A percentile compares a stretch with the other conserved stretches of the same genome.
phyloP scores from a whole-genome alignment of 2,113 vertebrate genomes.

The Oenanthe oenanthe region DNA sequence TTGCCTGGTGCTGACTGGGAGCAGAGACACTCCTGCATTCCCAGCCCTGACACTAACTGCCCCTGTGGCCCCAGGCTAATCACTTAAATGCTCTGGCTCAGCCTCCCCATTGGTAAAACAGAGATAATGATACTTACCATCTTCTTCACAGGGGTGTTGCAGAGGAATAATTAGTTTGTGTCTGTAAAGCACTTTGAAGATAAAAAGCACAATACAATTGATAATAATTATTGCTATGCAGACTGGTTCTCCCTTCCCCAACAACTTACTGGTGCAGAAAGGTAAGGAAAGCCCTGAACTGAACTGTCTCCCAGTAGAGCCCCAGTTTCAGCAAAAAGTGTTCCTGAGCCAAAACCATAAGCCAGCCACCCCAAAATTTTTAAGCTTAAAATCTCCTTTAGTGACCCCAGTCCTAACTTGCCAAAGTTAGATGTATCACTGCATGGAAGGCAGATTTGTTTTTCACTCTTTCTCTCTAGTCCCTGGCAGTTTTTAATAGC shows the following conservation, averaged over 20 bases:
- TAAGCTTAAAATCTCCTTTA: background rate
- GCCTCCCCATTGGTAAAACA: constrained; percentile 62
- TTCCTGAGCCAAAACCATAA: background rate
- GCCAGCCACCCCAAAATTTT: background rate
- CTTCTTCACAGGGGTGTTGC: constrained; percentile 64
- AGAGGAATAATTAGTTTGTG: constrained; percentile 71
- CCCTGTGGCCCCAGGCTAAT: constrained; percentile 37
- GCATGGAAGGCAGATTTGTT: constrained; percentile 31
- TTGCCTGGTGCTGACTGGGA: constrained; percentile 64
- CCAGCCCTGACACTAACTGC: constrained; percentile 35
- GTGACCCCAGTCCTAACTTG: constrained; percentile 1
- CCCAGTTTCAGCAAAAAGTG: background rate
- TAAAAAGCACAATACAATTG: constrained; percentile 71
- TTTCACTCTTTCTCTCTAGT: constrained; percentile 33
- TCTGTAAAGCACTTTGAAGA: constrained; percentile 72
- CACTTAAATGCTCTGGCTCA: constrained; percentile 63
- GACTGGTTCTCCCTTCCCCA: constrained; percentile 44
- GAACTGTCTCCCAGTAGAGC: background rate
- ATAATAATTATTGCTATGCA: constrained; percentile 69
- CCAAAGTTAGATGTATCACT: background rate
- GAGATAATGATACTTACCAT: constrained; percentile 71
- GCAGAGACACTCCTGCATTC: constrained; percentile 63
- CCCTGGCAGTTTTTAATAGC: constrained; percentile 48
- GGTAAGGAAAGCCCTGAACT: constrained; percentile 13
- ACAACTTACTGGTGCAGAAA: constrained; percentile 21